Evolutionary conservation across 2,113 vertebrate genomes (phyloP), one percentile per base, ranked within the genome.

Genomic region (Limnothrissa miodon): DNA sequence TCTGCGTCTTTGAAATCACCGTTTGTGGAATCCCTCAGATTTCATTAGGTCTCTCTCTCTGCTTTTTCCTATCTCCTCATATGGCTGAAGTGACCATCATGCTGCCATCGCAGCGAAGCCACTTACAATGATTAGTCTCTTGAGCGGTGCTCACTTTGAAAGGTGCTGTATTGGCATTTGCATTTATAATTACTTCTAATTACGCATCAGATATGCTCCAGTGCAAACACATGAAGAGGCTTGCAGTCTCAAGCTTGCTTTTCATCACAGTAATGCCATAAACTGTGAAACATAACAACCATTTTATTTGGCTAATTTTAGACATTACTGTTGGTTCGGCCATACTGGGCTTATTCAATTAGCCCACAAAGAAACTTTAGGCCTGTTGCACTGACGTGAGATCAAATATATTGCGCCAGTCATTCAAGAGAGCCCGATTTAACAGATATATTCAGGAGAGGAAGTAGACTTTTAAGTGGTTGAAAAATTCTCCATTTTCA

Each of bases 171-270:
- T 97, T 97, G 96, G 94, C 95, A 97, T 98, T 97, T 97, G 95
- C 96, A 96, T 97, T 96, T 94, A 95, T 98, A 98, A 99, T 98
- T 96, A 97, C 95, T 96, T 98, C 15, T 74, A 97, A 98, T 96
- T 96, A 96, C 94, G 94, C 97, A 98, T 98, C 96, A 97, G 96
- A 97, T 97, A 96, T 95, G 96, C 96, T 97, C 97, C 96, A 96
- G 93, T 96, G 96, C 92, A 93, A 91, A 92, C 91, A 95, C 96
- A 93, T 94, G 93, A 93, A 95, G 94, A 96, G 95, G 95, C 94
- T 96, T 94, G 95, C 94, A 95, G 92, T 96, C 92, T 93, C 94
- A 96, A 95, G 94, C 93, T 93, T 95, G 94, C 94, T 91, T 95
- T 96, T 96, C 96, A 98, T 97, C 97, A 98, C 93, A 93, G 92